phyloP scores from a whole-genome alignment of 2,797 vertebrate genomes.

The Xiphophorus birchmanni region DNA sequence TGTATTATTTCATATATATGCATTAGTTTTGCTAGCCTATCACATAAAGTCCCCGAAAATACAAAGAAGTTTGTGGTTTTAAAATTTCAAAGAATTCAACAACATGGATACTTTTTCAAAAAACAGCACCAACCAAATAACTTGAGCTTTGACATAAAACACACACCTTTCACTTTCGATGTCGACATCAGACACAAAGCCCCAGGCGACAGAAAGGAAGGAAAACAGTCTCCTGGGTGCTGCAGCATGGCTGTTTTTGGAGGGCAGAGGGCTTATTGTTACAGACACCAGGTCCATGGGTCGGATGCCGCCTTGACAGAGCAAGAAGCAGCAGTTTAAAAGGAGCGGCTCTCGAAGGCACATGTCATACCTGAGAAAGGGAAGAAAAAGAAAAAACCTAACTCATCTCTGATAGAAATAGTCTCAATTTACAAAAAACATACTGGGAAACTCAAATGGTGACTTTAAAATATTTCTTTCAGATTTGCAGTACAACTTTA shows the following conservation, averaged over 20 bases:
- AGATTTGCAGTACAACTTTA: not conserved
- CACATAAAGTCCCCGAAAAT: not conserved
- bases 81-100: not conserved
- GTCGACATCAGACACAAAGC: conserved; percentile 93
- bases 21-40: not conserved
- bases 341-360: conserved; percentile 90
- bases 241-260: conserved; percentile 68
- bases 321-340: conserved; percentile 90
- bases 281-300: conserved; percentile 93
- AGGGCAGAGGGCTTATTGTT: conserved; percentile 81
- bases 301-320: conserved; percentile 86
- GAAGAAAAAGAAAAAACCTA: not conserved
- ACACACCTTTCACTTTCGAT: conserved; percentile 90
- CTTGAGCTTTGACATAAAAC: not conserved
- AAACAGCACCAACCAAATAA: not conserved
- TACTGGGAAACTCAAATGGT: not conserved
- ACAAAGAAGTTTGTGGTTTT: not conserved
- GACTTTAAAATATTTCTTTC: not conserved
- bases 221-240: conserved; percentile 85
- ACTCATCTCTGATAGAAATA: not conserved
- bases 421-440: not conserved
- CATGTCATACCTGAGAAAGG: conserved; percentile 86
- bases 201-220: conserved; percentile 95
- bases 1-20: not conserved
- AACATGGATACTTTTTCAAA: not conserved